A percentile compares a stretch with the other conserved stretches of the same genome.
These are phyloP conservation scores for Drosophila prolongata DNA, from an alignment of 2,888 invertebrate species.

Conservation along the genomic window DNA sequence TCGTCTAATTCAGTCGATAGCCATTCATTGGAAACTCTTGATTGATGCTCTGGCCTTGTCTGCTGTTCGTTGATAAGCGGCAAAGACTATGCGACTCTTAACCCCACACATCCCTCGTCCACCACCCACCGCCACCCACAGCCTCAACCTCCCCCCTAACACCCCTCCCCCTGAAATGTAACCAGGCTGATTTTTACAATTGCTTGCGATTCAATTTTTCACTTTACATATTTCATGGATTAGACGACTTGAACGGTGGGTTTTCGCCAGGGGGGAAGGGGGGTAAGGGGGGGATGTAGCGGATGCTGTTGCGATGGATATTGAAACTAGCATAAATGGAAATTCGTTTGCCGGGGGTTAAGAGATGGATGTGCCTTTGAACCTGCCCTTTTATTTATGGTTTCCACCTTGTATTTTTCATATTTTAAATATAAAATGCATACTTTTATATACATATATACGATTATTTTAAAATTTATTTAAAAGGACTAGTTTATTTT, in stretches of 20 bases:
- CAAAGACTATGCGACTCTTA: conserved; percentile 19
- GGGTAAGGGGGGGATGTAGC: not conserved
- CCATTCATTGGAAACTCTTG: conserved; percentile 82
- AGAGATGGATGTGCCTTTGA: not conserved
- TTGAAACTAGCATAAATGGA: conserved; percentile 55
- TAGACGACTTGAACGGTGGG: conserved; percentile 25
- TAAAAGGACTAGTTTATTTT: not conserved
- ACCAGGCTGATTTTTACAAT: conserved; percentile 57
- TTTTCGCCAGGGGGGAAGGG: not conserved
- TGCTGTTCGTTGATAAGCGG: conserved; percentile 78
- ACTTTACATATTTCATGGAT: conserved; percentile 73
- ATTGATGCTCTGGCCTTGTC: conserved; percentile 81
- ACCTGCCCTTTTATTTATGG: not conserved
- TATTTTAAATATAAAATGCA: not conserved
- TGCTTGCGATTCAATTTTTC: conserved; percentile 67
- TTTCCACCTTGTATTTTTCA: not conserved
- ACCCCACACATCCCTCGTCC: conserved; percentile 1
- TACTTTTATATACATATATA: not conserved
- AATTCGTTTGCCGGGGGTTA: conserved; percentile 12
- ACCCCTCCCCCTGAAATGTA: conserved; percentile 12
- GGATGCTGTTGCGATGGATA: conserved; percentile 14
- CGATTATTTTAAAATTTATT: not conserved
- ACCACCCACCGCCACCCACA: not conserved
- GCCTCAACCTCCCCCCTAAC: not conserved
- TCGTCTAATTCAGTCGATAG: conserved; percentile 78